A percentile compares a stretch with the other conserved stretches of the same genome.
These are phyloP conservation scores for Drosophila sucinea DNA, from an alignment of 1,140 invertebrate genomes.

Conservation along the genomic window DNA sequence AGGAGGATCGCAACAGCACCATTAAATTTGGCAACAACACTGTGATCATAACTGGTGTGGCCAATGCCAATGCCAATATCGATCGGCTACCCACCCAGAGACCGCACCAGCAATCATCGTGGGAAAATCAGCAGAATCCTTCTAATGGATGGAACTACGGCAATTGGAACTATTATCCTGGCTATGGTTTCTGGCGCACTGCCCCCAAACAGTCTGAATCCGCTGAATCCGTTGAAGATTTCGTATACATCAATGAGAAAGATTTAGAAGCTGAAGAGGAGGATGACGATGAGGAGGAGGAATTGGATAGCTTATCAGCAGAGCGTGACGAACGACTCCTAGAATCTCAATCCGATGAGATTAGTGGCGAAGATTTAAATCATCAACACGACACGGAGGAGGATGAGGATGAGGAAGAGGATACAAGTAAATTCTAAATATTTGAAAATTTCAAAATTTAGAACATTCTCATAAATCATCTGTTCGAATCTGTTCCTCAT, in stretches of 20 bases:
- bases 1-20: conserved; percentile 24
- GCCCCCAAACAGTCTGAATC: background rate
- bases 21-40: conserved; percentile 41
- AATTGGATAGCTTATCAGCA: background rate
- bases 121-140: background rate
- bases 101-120: background rate
- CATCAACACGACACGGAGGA: background rate
- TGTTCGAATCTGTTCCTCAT: background rate
- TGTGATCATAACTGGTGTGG: conserved; percentile 35
- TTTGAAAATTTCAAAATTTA: background rate
- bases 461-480: conserved; percentile 5
- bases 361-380: background rate
- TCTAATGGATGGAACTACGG: background rate
- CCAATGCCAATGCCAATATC: conserved; percentile 20
- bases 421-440: conserved; percentile 3
- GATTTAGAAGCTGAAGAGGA: background rate
- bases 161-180: background rate
- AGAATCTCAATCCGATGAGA: background rate
- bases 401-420: background rate
- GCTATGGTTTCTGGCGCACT: conserved; percentile 10
- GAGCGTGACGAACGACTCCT: background rate
- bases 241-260: background rate
- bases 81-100: conserved; percentile 8
- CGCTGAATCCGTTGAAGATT: background rate
- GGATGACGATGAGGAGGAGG: background rate